Base-by-base conservation (phyloP, 2,888 invertebrate species). In the Hyalella azteca region DNA sequence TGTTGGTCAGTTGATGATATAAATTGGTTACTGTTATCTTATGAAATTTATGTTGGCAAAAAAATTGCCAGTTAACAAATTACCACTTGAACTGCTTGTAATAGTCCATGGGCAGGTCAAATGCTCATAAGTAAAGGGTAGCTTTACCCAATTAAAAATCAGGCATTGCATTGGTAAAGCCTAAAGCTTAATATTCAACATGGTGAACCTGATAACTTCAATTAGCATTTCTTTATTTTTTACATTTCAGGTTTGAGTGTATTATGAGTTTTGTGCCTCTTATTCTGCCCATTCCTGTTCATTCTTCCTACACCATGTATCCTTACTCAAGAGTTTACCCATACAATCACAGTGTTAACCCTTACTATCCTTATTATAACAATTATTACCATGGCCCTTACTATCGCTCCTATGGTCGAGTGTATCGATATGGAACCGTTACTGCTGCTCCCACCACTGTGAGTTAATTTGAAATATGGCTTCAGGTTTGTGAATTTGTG, bases 331-430 rank as follows among this genome's bases (percentile, higher is more conserved):
- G 59, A 11, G 66, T 66, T 36, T 29, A 66, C 36, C 29, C n/a
- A 54, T 26, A 54, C 54, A 54, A 54, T n/a, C n/a, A n/a, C n/a
- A n/a, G 54, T 66, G 66, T 36, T 13, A n/a, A 39, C 36, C 19
- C 66, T 36, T 29, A 22, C 1, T 66, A 66, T 7, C 11, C 66
- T 66, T 19, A 39, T 36, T 36, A 36, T 66, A 19, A 4, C 1
- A 36, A n/a, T 66, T 19, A 22, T 19, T 66, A 66, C 66, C 36
- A 66, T 36, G 36, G 66, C 22, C 36, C 36, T 5, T 66, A 66
- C 66, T 36, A 29, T 29, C 66, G 66, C 19, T 66, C 66, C 32
- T 66, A 66, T 66, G 66, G 36, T 66, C 66, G 66, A 36, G 66
- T 66, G 9, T 66, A 66, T 66, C 32, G 29, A 22, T 36, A 22